Conservation (phyloP, 1,140 invertebrate species). For the Drosophila mojavensis region DNA sequence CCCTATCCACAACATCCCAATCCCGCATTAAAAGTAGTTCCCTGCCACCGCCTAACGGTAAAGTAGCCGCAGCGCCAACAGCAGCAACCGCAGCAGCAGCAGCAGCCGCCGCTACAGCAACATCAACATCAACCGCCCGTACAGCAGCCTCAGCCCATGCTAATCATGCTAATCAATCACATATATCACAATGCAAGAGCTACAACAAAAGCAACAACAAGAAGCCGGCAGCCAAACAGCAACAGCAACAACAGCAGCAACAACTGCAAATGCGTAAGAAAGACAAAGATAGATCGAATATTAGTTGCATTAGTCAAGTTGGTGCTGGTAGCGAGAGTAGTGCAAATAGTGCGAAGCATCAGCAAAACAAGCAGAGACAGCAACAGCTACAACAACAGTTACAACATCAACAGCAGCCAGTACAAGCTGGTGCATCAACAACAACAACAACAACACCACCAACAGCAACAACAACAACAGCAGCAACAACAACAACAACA, state of each 20-base stretch:
- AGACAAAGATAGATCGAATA: constrained; percentile 83
- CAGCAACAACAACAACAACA: constrained; percentile 42
- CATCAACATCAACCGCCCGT: constrained; percentile 35
- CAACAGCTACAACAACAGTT: constrained; percentile 59
- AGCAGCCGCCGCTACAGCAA: constrained; percentile 48
- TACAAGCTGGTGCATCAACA: constrained; percentile 35
- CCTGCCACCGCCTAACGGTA: constrained; percentile 82
- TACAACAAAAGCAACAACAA: constrained; percentile 43
- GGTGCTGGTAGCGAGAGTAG: constrained; percentile 69
- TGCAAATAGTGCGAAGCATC: constrained; percentile 77
- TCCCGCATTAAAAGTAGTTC: constrained; percentile 85
- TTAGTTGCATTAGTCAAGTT: constrained; percentile 76
- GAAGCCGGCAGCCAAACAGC: constrained; percentile 35
- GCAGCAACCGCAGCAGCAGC: constrained; percentile 57
- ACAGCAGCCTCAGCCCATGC: constrained; percentile 64
- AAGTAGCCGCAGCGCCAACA: constrained; percentile 73
- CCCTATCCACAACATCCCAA: constrained; percentile 85
- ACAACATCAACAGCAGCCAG: constrained; percentile 35
- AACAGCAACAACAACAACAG: constrained; percentile 40
- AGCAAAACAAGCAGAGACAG: constrained; percentile 75
- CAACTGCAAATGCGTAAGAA: constrained; percentile 77
- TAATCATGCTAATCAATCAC: constrained; percentile 80
- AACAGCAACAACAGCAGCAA: constrained; percentile 42
- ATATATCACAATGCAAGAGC: constrained; percentile 66
- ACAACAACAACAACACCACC: constrained; percentile 35